These are phyloP conservation scores for Lophotis ruficrista DNA, from an alignment of 2,113 vertebrate species.

Conservation along the genomic window DNA sequence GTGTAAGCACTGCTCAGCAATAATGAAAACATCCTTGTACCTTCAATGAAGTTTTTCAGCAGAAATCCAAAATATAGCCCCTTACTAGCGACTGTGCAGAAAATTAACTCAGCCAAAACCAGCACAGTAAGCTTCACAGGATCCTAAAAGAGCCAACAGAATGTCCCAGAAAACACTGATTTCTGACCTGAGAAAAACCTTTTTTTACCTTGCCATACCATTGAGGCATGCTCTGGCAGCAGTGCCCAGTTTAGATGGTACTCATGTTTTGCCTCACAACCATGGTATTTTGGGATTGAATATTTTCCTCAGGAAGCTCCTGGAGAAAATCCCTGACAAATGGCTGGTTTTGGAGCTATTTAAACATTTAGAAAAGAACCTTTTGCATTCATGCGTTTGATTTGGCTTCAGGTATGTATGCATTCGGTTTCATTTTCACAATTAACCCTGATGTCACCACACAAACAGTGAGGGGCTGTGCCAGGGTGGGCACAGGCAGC, in stretches of 20 bases:
- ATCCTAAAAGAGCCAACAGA: not conserved
- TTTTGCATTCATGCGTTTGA: not conserved
- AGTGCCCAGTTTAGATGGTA: not conserved
- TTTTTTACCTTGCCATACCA: not conserved
- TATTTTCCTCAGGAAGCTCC: not conserved
- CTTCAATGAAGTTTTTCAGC: not conserved
- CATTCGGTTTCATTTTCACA: not conserved
- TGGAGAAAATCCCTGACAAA: not conserved
- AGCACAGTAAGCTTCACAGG: not conserved
- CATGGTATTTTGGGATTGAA: not conserved
- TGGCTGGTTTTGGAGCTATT: not conserved
- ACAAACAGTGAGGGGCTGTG: fast-evolving
- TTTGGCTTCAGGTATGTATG: not conserved
- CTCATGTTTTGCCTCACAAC: not conserved
- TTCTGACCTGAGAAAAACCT: not conserved
- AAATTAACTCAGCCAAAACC: not conserved
- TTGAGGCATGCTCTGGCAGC: not conserved
- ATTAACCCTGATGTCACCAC: not conserved
- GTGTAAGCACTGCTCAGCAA: not conserved
- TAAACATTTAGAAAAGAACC: not conserved
- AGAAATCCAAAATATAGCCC: not conserved
- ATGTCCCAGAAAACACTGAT: not conserved
- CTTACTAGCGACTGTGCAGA: not conserved
- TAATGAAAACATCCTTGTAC: not conserved
- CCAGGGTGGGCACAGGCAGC: not conserved